phyloP scores from a whole-genome alignment of 1,140 invertebrate species.

The Nephotettix cincticeps region DNA sequence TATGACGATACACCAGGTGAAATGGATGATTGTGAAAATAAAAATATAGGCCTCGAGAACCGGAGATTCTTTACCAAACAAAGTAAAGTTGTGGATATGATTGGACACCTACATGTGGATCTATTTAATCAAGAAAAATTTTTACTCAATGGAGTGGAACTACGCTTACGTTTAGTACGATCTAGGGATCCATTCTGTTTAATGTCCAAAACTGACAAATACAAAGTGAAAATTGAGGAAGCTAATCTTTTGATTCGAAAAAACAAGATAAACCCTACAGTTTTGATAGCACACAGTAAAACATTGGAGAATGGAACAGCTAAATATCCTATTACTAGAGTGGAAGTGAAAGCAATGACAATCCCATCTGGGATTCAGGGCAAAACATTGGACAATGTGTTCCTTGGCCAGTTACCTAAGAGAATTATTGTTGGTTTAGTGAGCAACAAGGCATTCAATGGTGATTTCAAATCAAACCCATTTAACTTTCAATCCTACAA shows the following conservation, averaged over 20 bases:
- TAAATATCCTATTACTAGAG: slow-evolving; percentile 47
- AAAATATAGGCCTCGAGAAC: slow-evolving; percentile 40
- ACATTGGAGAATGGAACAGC: slow-evolving; percentile 44
- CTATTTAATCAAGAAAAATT: slow-evolving; percentile 47
- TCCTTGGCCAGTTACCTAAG: slow-evolving; percentile 46
- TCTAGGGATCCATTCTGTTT: slow-evolving; percentile 45
- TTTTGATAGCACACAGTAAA: slow-evolving; percentile 45
- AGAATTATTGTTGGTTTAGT: slow-evolving; percentile 47
- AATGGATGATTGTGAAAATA: slow-evolving; percentile 35
- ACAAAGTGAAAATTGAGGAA: slow-evolving; percentile 38
- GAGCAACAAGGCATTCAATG: slow-evolving; percentile 47
- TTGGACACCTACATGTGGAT: slow-evolving; percentile 30
- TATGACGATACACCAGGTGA: slow-evolving; percentile 38
- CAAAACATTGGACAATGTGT: slow-evolving; percentile 45
- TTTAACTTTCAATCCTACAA: slow-evolving; percentile 47
- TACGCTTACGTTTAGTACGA: slow-evolving; percentile 44
- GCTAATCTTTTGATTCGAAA: slow-evolving; percentile 44
- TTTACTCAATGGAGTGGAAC: slow-evolving; percentile 47
- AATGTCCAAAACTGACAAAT: slow-evolving; percentile 36
- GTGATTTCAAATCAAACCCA: slow-evolving; percentile 43
- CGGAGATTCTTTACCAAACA: slow-evolving; percentile 36
- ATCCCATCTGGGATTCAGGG: slow-evolving; percentile 42
- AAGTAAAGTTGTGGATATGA: slow-evolving; percentile 38
- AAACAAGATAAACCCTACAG: slow-evolving; percentile 43
- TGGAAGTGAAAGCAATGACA: slow-evolving; percentile 46